Conservation (phyloP, 2,888 invertebrate genomes). For the Sminthurinus aureus region DNA sequence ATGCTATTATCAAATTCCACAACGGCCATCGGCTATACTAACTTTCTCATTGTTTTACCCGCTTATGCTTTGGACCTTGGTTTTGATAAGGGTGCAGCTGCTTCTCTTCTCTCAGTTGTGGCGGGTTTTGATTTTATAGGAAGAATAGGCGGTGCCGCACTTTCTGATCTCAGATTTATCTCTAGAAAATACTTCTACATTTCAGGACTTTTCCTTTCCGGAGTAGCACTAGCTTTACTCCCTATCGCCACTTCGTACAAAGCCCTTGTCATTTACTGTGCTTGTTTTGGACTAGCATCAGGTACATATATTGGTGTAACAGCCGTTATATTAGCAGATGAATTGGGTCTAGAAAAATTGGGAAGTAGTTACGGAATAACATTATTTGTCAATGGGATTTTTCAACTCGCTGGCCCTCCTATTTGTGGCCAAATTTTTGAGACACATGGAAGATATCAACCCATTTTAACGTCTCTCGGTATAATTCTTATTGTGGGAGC, state of each 20-base stretch:
- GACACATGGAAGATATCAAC: constrained; percentile 69
- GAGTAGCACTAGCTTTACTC: constrained; percentile 75
- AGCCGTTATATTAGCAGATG: constrained; percentile 86
- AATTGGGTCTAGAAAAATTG: constrained; percentile 82
- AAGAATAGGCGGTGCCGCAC: constrained; percentile 82
- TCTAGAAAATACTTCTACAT: constrained; percentile 81
- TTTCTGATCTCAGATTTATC: constrained; percentile 78
- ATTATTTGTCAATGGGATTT: constrained; percentile 81
- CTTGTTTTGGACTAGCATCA: constrained; percentile 81
- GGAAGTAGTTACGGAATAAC: constrained; percentile 88
- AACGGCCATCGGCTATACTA: constrained; percentile 85
- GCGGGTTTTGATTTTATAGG: constrained; percentile 83
- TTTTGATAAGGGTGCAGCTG: constrained; percentile 75
- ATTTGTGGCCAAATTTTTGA: constrained; percentile 71
- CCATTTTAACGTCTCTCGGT: constrained; percentile 78
- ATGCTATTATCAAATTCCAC: constrained; percentile 85
- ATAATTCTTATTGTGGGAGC: constrained; percentile 76
- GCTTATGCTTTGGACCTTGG: constrained; percentile 76
- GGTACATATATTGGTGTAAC: constrained; percentile 87
- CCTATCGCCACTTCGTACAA: constrained; percentile 70
- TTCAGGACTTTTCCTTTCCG: constrained; percentile 78
- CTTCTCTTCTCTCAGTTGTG: constrained; percentile 79
- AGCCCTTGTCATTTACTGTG: constrained; percentile 73
- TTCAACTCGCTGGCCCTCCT: constrained; percentile 83
- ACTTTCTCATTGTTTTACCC: constrained; percentile 82